Conservation (phyloP, 1,140 invertebrate genomes). For the Drosophila lini region DNA sequence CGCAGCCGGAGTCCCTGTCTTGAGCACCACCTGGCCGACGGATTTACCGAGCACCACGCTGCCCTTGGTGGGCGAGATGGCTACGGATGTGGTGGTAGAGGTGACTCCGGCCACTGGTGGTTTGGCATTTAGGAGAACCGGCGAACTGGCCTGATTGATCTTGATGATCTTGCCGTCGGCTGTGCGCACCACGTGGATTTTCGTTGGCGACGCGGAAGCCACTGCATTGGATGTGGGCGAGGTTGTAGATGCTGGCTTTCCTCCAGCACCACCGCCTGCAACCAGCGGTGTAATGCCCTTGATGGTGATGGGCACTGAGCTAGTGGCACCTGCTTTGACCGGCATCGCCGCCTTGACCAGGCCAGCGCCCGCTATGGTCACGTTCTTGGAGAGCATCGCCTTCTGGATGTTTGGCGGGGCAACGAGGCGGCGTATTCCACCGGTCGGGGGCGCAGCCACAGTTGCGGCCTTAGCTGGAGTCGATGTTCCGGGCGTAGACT, state of each 20-base stretch:
- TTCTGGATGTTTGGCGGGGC: slow-evolving; percentile 51
- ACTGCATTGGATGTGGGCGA: slow-evolving; percentile 9
- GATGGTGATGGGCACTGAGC: slow-evolving; percentile 35
- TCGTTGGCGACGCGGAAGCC: slow-evolving; percentile 1
- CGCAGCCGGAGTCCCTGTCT: slow-evolving; percentile 14
- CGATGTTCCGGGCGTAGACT: slow-evolving; percentile 16
- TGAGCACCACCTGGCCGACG: slow-evolving; percentile 49
- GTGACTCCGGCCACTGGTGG: not conserved
- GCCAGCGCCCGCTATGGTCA: slow-evolving; percentile 38
- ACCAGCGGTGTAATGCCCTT: slow-evolving; percentile 50
- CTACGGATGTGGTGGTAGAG: slow-evolving; percentile 6
- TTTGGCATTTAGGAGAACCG: slow-evolving; percentile 59
- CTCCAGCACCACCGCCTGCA: not conserved
- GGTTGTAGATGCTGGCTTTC: slow-evolving; percentile 1
- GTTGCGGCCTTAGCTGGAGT: slow-evolving; percentile 14
- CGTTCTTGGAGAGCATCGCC: slow-evolving; percentile 50
- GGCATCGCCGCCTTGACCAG: slow-evolving; percentile 50
- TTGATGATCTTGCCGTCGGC: slow-evolving; percentile 71
- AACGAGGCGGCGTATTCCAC: slow-evolving; percentile 24
- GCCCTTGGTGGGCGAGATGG: slow-evolving; percentile 14
- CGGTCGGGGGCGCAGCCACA: slow-evolving; percentile 10
- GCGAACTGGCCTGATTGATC: slow-evolving; percentile 48
- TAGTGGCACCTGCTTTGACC: slow-evolving; percentile 2
- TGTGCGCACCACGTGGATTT: slow-evolving; percentile 70
- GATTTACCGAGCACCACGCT: slow-evolving; percentile 43